Conservation (phyloP, 2,797 vertebrate genomes). For the Phalloptychus januarius region DNA sequence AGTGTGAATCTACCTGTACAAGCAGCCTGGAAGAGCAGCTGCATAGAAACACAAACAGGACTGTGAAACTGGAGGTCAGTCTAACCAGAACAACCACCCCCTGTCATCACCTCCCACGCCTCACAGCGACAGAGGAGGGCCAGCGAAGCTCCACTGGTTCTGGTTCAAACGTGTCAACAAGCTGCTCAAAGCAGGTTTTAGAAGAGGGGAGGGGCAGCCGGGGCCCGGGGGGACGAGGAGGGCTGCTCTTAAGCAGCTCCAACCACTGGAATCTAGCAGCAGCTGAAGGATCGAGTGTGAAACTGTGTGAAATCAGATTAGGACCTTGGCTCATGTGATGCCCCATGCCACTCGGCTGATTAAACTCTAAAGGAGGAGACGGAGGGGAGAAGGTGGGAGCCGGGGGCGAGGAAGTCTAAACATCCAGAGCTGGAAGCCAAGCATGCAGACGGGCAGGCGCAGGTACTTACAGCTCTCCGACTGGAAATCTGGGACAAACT, state of each 20-base stretch:
- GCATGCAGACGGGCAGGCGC: background rate
- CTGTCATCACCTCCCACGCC: slow-evolving; percentile 63
- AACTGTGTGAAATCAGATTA: slow-evolving; percentile 83
- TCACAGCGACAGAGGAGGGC: slow-evolving; percentile 51
- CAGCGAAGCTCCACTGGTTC: slow-evolving; percentile 52
- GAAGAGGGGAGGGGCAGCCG: background rate
- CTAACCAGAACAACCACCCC: slow-evolving; percentile 56
- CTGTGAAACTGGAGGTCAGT: slow-evolving; percentile 29
- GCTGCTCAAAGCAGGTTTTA: slow-evolving; percentile 18
- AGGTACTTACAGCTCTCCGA: slow-evolving; percentile 90
- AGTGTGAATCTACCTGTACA: background rate
- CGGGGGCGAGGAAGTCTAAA: slow-evolving; percentile 1
- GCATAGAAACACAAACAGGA: slow-evolving; percentile 17
- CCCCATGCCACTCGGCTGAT: slow-evolving; percentile 77
- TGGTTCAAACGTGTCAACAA: slow-evolving; percentile 57
- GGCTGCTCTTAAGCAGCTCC: slow-evolving; percentile 21
- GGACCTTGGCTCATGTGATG: slow-evolving; percentile 78
- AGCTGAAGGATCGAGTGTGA: slow-evolving; percentile 60
- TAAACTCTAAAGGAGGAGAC: slow-evolving; percentile 73
- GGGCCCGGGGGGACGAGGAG: background rate
- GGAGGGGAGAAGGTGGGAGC: slow-evolving; percentile 15
- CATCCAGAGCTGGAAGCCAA: background rate
- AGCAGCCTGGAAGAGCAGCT: background rate
- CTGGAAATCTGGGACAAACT: slow-evolving; percentile 97
- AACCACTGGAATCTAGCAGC: slow-evolving; percentile 59